Evolutionary conservation across 92 coral and sea anemone genomes (phyloP).

Genomic region (Hydrozoanthus gracilis): DNA sequence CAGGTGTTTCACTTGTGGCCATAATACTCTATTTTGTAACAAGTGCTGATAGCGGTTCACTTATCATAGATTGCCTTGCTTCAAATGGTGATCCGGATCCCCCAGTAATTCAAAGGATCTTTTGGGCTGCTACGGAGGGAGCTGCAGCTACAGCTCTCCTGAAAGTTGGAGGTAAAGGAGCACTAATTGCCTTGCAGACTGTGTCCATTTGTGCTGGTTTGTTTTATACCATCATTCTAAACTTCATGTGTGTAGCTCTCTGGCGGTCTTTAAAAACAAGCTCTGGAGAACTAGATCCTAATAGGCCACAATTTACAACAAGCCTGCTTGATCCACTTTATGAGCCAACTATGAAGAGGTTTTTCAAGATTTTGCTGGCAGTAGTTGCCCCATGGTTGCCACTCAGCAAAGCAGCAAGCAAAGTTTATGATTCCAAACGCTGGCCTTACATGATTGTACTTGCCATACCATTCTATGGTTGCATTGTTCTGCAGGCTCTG

Average conservation of each 20-base stretch:
- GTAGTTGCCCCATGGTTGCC: constrained; percentile 85
- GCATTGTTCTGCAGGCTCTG: constrained; percentile 72
- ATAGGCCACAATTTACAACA: constrained; percentile 74
- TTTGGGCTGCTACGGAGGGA: constrained; percentile 88
- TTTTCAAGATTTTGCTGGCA: constrained; percentile 60
- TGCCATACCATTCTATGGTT: constrained; percentile 81
- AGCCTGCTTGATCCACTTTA: constrained; percentile 74
- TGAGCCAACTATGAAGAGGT: constrained; percentile 44
- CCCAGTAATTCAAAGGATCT: constrained; percentile 85
- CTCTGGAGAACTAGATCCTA: constrained; percentile 67
- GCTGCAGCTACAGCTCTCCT: constrained; percentile 79
- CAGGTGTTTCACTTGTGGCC: constrained; percentile 73
- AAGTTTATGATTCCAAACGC: constrained; percentile 47
- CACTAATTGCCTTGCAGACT: constrained; percentile 73
- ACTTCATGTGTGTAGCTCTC: constrained; percentile 78
- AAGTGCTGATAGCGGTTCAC: constrained; percentile 92
- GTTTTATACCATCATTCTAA: constrained; percentile 70
- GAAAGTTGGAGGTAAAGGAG: constrained; percentile 75
- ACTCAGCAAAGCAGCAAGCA: constrained; percentile 83
- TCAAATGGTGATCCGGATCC: constrained; percentile 94
- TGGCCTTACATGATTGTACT: constrained; percentile 75
- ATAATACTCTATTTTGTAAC: constrained; percentile 89
- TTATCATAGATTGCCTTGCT: constrained; percentile 88
- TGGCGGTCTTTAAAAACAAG: constrained; percentile 74
- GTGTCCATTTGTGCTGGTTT: constrained; percentile 78